These are phyloP conservation scores for Cynocephalus volans DNA, from an alignment of 2,113 vertebrate genomes.

Conservation along the genomic window DNA sequence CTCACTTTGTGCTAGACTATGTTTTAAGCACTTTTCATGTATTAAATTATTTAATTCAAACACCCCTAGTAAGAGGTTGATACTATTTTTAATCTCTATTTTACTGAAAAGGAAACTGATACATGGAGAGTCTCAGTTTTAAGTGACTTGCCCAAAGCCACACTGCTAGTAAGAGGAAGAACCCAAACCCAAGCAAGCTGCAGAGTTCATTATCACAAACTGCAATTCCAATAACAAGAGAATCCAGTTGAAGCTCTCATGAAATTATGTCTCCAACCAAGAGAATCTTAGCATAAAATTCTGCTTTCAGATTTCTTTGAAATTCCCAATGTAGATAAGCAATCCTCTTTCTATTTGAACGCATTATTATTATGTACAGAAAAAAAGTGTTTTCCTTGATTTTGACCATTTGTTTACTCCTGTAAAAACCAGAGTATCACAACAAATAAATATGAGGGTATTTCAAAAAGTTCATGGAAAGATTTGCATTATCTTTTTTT, in stretches of 20 bases:
- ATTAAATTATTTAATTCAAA: slow-evolving; percentile 7
- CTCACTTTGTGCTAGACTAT: neutral
- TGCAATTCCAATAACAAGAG: neutral
- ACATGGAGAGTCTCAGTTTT: neutral
- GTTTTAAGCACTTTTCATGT: neutral
- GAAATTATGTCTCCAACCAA: neutral
- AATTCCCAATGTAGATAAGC: neutral
- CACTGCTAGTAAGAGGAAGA: neutral
- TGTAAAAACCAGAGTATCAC: neutral
- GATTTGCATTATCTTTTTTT: too few species aligned
- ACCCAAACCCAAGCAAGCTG: neutral
- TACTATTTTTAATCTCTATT: neutral
- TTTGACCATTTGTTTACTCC: neutral
- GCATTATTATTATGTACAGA: neutral
- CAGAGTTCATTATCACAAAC: neutral
- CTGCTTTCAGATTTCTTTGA: neutral
- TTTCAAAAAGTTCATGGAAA: too few species aligned
- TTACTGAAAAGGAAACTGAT: neutral
- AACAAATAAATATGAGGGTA: neutral
- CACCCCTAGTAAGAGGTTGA: neutral
- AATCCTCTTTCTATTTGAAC: neutral
- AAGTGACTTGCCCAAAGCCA: neutral
- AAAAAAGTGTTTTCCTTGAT: neutral
- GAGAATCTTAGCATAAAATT: slow-evolving; percentile 32
- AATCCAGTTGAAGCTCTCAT: neutral